Base-by-base conservation (phyloP, 2,888 invertebrate genomes). In the Lacanobia wlatinum region DNA sequence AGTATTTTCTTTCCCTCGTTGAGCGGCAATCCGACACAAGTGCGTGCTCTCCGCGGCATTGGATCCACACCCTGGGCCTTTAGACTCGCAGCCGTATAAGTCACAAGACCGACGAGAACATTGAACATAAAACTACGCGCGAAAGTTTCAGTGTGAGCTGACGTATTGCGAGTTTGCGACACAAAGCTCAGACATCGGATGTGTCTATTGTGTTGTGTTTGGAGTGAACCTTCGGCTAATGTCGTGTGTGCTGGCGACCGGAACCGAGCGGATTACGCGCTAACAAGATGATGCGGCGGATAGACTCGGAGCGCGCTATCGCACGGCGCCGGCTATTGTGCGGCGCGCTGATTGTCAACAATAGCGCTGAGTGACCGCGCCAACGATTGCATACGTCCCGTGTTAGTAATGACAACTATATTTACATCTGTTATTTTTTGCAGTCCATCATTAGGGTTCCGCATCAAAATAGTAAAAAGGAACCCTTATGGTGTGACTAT, bases 231-330 rank as follows among this genome's bases (percentile, higher is more conserved):
- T 52, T 56, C 38, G 43, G 64, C 16, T 7, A 1, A 6, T 48
- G 12, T 46, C 6, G 12, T 48, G 52, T 52, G n/a, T 8, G 21
- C 52, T 50, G 62, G 46, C 38, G 21, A 2, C 56, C 65, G 80
- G 73, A 65, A 61, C 55, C 72, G 60, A 46, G 73, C 65, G 48
- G 76, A 73, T 76, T 79, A 65, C 61, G 40, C 46, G n/a, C 52
- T 73, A 79, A 79, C 80, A 34, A 79, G 80, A 76, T 76, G 65
- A 79, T 73, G 74, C 23, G 23, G 59, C 34, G 56, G 73, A 65
- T 65, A 55, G 14, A 43, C 5, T 43, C 10, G 14, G 34, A 18
- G 38, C 46, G 71, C 58, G 34, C 34, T 34, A 5, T 6, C 34
- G 34, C 34, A 3, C 34, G 34, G 28, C 28, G 28, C 28, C 28